phyloP scores from a whole-genome alignment of 23 tunicate genomes.

The Clavelina lepadiformis region DNA sequence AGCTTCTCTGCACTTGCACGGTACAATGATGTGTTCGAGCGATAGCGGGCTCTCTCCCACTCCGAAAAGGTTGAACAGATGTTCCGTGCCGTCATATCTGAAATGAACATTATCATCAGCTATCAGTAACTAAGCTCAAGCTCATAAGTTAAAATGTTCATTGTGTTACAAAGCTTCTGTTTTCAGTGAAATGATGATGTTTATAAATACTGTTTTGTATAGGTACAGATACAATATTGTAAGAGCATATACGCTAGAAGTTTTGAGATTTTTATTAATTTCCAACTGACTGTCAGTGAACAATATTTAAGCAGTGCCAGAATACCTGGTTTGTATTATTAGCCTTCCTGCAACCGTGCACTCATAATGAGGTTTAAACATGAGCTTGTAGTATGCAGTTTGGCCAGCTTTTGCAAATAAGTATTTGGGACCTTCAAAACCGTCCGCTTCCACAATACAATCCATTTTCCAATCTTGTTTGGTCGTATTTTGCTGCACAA shows the following conservation, averaged over 20 bases:
- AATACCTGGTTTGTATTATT: slow-evolving; percentile 71
- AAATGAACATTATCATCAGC: too few relatives aligned
- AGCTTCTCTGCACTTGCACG: slow-evolving; percentile 65
- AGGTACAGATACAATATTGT: too few relatives aligned
- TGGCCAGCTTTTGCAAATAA: slow-evolving; percentile 66
- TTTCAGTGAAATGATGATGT: too few relatives aligned
- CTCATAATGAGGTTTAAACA: slow-evolving; percentile 83
- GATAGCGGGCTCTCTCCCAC: slow-evolving; percentile 80
- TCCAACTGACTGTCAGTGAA: too few relatives aligned
- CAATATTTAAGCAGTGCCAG: too few relatives aligned
- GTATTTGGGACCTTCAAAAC: slow-evolving; percentile 61
- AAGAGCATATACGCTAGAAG: too few relatives aligned
- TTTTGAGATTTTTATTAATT: too few relatives aligned
- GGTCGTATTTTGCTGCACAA: slow-evolving; percentile 81
- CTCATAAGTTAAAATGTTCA: too few relatives aligned
- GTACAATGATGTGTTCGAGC: slow-evolving; percentile 52
- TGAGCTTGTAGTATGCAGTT: slow-evolving; percentile 79
- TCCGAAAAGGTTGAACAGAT: slow-evolving; percentile 63
- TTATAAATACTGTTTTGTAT: too few relatives aligned
- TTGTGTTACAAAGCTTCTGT: too few relatives aligned
- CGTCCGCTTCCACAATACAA: slow-evolving; percentile 59
- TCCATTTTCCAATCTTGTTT: slow-evolving; percentile 90
- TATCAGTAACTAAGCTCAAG: too few relatives aligned
- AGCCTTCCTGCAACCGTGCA: slow-evolving; percentile 65
- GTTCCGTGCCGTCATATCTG: slow-evolving; percentile 76